Percentiles rank a stretch among this genome's conserved stretches.
These are phyloP conservation scores for Glomeris maerens DNA, from an alignment of 1,140 invertebrate species.

Conservation along the genomic window DNA sequence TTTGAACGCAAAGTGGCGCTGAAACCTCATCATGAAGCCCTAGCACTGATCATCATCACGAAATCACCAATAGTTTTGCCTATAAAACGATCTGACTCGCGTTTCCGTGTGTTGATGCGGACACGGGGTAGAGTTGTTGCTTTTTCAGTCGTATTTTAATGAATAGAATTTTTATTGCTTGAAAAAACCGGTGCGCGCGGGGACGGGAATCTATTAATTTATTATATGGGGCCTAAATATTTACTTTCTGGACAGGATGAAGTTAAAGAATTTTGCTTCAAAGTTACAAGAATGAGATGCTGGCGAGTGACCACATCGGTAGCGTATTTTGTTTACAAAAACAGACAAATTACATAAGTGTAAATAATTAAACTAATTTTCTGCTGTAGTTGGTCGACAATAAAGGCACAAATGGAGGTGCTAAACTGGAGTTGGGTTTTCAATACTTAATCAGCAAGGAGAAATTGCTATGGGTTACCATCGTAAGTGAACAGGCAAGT, in stretches of 20 bases:
- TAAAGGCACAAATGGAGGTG: conserved; percentile 17
- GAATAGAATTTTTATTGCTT: neutral
- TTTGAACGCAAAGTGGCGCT: too few relatives aligned
- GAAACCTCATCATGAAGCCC: too few relatives aligned
- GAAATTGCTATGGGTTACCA: conserved; percentile 78
- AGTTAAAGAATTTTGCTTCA: conserved; percentile 63
- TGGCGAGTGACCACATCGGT: conserved; percentile 86
- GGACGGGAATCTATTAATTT: too few relatives aligned
- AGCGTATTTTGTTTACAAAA: conserved; percentile 24
- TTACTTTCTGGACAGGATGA: conserved; percentile 35
- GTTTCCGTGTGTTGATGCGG: too few relatives aligned
- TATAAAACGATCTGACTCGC: too few relatives aligned
- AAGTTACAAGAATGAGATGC: conserved; percentile 86
- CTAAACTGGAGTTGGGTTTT: conserved; percentile 68
- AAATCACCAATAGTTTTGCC: too few relatives aligned
- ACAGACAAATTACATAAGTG: neutral
- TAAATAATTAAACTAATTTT: neutral
- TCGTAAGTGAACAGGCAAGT: conserved; percentile 60
- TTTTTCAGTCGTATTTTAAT: conserved; percentile 8
- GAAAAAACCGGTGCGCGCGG: too few relatives aligned
- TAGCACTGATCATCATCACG: too few relatives aligned
- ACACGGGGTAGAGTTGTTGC: too few relatives aligned
- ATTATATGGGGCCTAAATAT: too few relatives aligned
- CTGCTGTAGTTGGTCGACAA: neutral
- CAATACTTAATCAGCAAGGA: conserved; percentile 91